These are phyloP conservation scores for Hemibagrus wyckioides DNA, from an alignment of 2,113 vertebrate species.

Conservation along the genomic window DNA sequence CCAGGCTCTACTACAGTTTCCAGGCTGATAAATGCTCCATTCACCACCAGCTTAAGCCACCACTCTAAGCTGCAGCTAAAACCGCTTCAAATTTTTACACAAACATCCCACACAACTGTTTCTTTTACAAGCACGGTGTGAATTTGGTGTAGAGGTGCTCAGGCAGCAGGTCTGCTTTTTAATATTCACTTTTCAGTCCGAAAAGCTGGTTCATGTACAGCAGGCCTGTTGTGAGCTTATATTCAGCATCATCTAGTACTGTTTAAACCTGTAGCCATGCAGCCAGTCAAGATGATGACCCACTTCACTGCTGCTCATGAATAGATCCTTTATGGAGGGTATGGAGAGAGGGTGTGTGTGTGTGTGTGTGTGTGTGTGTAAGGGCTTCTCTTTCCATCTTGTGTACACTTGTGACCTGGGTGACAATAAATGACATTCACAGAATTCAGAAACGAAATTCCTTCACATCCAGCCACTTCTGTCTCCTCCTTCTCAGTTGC, in stretches of 20 bases:
- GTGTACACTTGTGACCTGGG: not conserved
- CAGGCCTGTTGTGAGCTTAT: not conserved
- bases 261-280: conserved; percentile 25
- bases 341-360: not conserved
- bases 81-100: conserved; percentile 2
- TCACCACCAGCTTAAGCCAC: conserved; percentile 28
- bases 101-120: conserved; percentile 28
- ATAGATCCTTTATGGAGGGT: conserved; percentile 9
- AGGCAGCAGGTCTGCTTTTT: not conserved
- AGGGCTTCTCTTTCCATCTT: conserved; percentile 11
- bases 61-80: not conserved
- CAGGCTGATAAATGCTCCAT: conserved; percentile 40
- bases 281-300: not conserved
- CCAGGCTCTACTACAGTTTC: conserved; percentile 36
- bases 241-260: not conserved
- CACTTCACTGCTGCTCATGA: conserved; percentile 3
- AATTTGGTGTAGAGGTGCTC: not conserved
- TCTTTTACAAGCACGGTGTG: conserved; percentile 20
- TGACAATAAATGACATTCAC: not conserved
- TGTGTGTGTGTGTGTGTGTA: not conserved
- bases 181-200: conserved; percentile 13
- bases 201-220: not conserved
- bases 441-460: not conserved
- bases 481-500: not conserved
- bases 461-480: conserved; percentile 17